Percentiles rank a stretch among this genome's conserved stretches.
Evolutionary conservation across 2,113 vertebrate species (phyloP).

Genomic region (Pangasianodon gigas): DNA sequence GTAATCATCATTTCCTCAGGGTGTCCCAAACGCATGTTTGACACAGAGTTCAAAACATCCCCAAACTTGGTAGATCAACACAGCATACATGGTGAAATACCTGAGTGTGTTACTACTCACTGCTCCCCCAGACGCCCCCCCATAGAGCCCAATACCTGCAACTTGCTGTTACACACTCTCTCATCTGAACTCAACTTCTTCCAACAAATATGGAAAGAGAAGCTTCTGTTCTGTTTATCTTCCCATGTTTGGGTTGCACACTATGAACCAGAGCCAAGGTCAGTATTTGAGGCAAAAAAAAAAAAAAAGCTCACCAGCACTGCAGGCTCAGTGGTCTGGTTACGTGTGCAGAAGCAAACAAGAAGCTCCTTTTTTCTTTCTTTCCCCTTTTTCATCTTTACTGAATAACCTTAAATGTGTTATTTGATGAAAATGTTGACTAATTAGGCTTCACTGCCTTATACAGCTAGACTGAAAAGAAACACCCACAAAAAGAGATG

Average conservation of each 20-base stretch:
- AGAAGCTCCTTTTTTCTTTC: background rate
- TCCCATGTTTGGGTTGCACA: background rate
- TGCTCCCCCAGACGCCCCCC: slow-evolving; percentile 31
- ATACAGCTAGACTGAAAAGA: background rate
- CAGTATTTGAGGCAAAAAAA: background rate
- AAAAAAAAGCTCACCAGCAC: background rate
- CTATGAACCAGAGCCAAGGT: slow-evolving; percentile 2
- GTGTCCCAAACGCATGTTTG: slow-evolving; percentile 66
- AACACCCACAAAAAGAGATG: background rate
- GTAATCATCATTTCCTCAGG: slow-evolving; percentile 72
- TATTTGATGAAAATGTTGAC: slow-evolving; percentile 36
- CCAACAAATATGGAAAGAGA: slow-evolving; percentile 23
- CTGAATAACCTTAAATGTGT: background rate
- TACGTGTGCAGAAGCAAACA: slow-evolving; percentile 21
- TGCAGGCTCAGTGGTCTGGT: background rate
- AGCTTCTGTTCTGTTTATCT: slow-evolving; percentile 1
- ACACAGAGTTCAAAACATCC: slow-evolving; percentile 69
- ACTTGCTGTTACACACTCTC: slow-evolving; percentile 46
- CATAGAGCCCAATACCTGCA: slow-evolving; percentile 52
- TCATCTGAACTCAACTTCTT: slow-evolving; percentile 44
- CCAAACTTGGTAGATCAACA: slow-evolving; percentile 59
- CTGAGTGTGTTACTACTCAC: slow-evolving; percentile 57
- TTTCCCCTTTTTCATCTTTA: background rate
- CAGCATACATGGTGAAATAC: slow-evolving; percentile 67
- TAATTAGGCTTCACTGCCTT: slow-evolving; percentile 58